Evolutionary conservation across 2,113 vertebrate species (phyloP).

Genomic region (Silurus asotus): DNA sequence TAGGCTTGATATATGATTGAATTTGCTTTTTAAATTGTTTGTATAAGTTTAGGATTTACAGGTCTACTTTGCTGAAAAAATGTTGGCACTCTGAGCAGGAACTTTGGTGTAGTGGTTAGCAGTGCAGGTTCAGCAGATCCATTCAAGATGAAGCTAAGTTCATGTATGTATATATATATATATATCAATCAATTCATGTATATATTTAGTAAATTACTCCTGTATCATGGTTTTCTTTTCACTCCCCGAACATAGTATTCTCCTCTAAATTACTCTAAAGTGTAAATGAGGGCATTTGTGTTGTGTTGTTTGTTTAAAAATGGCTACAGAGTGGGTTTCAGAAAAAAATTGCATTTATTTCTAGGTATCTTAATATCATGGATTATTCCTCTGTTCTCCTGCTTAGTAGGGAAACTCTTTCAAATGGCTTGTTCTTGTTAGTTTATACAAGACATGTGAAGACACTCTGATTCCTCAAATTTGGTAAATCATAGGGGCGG

Average conservation of each 20-base stretch:
- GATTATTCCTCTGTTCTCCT: not conserved
- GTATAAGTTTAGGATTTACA: too few relatives aligned
- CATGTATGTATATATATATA: too few relatives aligned
- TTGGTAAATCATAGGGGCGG: slow-evolving; percentile 23
- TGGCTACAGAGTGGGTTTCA: not conserved
- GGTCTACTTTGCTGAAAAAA: too few relatives aligned
- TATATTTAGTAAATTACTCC: not conserved
- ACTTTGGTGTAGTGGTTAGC: not conserved
- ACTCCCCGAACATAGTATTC: not conserved
- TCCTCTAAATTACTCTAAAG: not conserved
- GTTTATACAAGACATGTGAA: slow-evolving; percentile 51
- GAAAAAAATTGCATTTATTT: not conserved
- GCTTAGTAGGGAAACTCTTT: not conserved
- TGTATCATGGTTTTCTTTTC: not conserved
- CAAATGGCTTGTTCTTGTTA: slow-evolving; percentile 1
- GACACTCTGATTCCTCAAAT: slow-evolving; percentile 66
- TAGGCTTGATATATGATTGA: too few relatives aligned
- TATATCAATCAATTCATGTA: too few relatives aligned
- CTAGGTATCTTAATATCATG: not conserved
- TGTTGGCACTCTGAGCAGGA: too few relatives aligned
- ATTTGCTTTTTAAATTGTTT: too few relatives aligned
- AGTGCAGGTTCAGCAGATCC: not conserved
- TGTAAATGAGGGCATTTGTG: not conserved
- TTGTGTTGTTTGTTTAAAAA: not conserved
- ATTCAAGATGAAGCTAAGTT: too few relatives aligned